Base-by-base conservation (phyloP, 2,888 invertebrate species). In the Phyllotreta striolata region DNA sequence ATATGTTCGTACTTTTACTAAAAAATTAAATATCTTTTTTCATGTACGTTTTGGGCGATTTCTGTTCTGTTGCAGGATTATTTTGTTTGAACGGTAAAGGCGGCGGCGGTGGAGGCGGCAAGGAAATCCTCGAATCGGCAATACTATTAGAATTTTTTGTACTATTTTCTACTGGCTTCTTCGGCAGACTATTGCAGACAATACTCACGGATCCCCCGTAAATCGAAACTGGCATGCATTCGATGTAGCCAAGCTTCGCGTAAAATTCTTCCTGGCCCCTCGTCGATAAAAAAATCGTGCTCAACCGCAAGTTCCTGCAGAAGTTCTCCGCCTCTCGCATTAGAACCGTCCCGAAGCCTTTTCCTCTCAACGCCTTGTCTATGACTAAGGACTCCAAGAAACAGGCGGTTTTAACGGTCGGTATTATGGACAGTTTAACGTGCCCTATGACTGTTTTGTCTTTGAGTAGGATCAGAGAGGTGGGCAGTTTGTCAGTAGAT, bases 311-410 rank as follows among this genome's bases (percentile, higher is more conserved):
- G 63, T 83, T 82, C 69, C 85, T 87, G 74, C 90, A 89, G 78
- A 92, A 92, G 68, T 89, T 86, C 82, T 94, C 93, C 6, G 89
- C 86, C 77, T 88, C 86, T 63, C 82, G 84, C 89, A 94, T 90
- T 41, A 94, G 83, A 75, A 86, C 84, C 73, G 89, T 90, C 13
- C 94, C 94, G 68, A 91, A 84, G 71, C 91, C 93, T 80, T 88
- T 87, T 8, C 92, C 91, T 70, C 94, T 85, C 74, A 88, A 85
- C 12, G 82, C 81, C 79, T 86, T 88, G 70, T 86, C 86, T 75
- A 94, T 92, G 10, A 94, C 89, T 70, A 94, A 93, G 43, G 92
- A 90, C 84, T 93, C 92, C 60, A 94, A 84, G 77, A 92, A 91
- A 80, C 92, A 92, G 68, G 89, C 88, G 66, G 88, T 85, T 67